Evolutionary conservation across 2,888 invertebrate genomes (phyloP).

Genomic region (Pelosia muscerda): DNA sequence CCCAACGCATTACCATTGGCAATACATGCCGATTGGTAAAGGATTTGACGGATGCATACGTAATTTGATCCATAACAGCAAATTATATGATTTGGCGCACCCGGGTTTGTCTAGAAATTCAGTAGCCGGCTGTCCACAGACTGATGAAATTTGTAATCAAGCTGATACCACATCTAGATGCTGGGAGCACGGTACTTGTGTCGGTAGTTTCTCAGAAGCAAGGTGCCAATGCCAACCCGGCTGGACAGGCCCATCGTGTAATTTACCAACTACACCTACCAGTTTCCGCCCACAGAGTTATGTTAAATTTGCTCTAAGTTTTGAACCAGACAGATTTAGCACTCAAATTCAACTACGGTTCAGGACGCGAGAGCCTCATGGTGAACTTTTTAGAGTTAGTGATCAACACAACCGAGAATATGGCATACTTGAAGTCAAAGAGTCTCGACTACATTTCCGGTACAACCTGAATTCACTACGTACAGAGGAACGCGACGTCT

Average conservation of each 20-base stretch:
- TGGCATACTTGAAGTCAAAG: slow-evolving; percentile 96
- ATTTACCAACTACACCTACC: slow-evolving; percentile 94
- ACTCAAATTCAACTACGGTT: slow-evolving; percentile 97
- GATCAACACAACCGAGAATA: slow-evolving; percentile 98
- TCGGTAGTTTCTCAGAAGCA: slow-evolving; percentile 95
- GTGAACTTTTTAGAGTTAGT: slow-evolving; percentile 97
- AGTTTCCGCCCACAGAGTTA: slow-evolving; percentile 98
- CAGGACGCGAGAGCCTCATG: slow-evolving; percentile 96
- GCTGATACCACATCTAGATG: slow-evolving; percentile 95
- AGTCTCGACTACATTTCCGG: slow-evolving; percentile 95
- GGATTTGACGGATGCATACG: slow-evolving; percentile 98
- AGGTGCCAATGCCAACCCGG: slow-evolving; percentile 98
- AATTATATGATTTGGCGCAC: slow-evolving; percentile 97
- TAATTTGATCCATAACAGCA: slow-evolving; percentile 98
- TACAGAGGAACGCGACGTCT: slow-evolving; percentile 96
- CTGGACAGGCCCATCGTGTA: slow-evolving; percentile 96
- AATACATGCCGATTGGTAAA: slow-evolving; percentile 95
- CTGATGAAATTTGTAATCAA: slow-evolving; percentile 96
- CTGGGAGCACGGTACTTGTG: slow-evolving; percentile 98
- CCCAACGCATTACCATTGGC: slow-evolving; percentile 95
- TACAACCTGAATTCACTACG: slow-evolving; percentile 97
- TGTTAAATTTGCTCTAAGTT: slow-evolving; percentile 98
- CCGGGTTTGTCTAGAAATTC: slow-evolving; percentile 96
- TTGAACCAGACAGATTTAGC: slow-evolving; percentile 96
- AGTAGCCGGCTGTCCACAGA: slow-evolving; percentile 96